These are phyloP conservation scores for Serranus cabrilla DNA, from an alignment of 2,797 vertebrate genomes.

Conservation along the genomic window DNA sequence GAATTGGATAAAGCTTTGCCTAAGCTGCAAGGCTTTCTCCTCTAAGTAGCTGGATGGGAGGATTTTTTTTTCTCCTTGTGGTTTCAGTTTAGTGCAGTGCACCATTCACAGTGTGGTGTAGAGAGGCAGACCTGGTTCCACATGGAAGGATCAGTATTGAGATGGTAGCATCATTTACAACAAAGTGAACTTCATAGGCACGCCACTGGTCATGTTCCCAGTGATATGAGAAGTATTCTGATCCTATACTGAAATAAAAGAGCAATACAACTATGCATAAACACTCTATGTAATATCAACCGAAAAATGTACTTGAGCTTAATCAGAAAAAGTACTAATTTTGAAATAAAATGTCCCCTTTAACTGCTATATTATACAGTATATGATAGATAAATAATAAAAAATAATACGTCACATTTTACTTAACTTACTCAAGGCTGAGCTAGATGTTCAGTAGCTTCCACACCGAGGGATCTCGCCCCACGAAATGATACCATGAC, in stretches of 20 bases:
- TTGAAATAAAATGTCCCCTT: not conserved
- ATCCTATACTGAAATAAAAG: not conserved
- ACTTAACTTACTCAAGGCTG: no score
- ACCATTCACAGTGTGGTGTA: constrained; percentile 40
- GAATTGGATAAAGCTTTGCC: constrained; percentile 80
- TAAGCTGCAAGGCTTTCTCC: constrained; percentile 79
- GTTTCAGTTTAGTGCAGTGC: constrained; percentile 54
- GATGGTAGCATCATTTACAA: constrained; percentile 7
- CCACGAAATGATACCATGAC: not conserved
- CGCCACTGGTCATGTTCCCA: not conserved
- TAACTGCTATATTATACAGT: not conserved
- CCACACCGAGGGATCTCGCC: no score
- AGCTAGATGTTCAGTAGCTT: no score
- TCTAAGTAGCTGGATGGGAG: constrained; percentile 73
- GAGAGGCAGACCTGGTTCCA: constrained; percentile 48
- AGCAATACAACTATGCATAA: constrained; percentile 1
- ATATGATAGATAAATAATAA: no score
- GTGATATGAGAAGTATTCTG: constrained; percentile 1
- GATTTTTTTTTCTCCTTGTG: constrained; percentile 55
- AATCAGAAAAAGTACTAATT: not conserved
- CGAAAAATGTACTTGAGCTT: not conserved
- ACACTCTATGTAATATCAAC: no score
- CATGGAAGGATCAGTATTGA: constrained; percentile 21
- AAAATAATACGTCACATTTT: no score
- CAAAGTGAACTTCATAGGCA: not conserved